phyloP scores from a whole-genome alignment of 53 echinoderm and acorn worm genomes.

The Apostichopus leukothele region DNA sequence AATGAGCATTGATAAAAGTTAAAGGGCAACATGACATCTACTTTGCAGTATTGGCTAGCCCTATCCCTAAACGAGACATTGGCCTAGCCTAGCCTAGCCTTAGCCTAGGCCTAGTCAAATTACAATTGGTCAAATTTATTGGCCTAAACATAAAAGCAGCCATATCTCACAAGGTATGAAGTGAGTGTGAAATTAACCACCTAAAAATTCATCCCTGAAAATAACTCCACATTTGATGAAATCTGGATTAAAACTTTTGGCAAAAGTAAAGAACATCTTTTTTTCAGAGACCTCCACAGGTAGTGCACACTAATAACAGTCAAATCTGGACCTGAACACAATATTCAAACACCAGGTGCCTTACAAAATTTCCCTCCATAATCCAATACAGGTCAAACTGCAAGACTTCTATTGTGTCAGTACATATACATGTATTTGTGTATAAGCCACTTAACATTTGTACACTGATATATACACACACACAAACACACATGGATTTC shows the following conservation, averaged over 20 bases:
- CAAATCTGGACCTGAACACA: too few species aligned
- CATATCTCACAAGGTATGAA: too few species aligned
- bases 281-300: not conserved
- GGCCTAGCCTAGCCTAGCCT: too few species aligned
- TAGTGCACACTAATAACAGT: too few species aligned
- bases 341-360: not conserved
- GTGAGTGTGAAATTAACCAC: not conserved
- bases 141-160: too few species aligned
- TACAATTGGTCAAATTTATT: too few species aligned
- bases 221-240: conserved; percentile 13
- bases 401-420: not conserved
- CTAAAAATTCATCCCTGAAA: not conserved
- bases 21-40: too few species aligned
- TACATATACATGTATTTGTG: not conserved
- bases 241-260: conserved; percentile 10
- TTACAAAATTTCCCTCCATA: conserved; percentile 11
- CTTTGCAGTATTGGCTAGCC: too few species aligned
- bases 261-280: conserved; percentile 30
- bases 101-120: too few species aligned
- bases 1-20: too few species aligned
- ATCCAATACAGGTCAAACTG: conserved; percentile 2
- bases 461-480: not conserved
- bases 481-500: not conserved
- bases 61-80: too few species aligned
- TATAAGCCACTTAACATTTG: too few species aligned